phyloP scores from a whole-genome alignment of 2,888 invertebrate species.

The Conus canariensis region DNA sequence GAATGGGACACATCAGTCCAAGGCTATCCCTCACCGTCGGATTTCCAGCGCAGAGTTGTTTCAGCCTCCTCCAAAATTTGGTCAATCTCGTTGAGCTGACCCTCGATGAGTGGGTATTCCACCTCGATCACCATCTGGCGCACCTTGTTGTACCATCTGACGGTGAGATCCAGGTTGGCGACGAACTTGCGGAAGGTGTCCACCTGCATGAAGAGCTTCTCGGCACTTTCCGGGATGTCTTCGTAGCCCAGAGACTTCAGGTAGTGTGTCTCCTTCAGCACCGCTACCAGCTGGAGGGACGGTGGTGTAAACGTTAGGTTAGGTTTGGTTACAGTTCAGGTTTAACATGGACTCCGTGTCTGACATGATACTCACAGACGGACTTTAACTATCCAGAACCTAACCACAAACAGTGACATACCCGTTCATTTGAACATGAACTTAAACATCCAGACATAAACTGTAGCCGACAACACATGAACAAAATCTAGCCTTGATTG shows the following conservation, averaged over 20 bases:
- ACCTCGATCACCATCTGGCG: conserved; percentile 89
- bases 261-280: conserved; percentile 94
- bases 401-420: neutral
- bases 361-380: too few relatives aligned
- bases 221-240: conserved; percentile 80
- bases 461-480: too few relatives aligned
- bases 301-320: conserved; percentile 40
- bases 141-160: conserved; percentile 88
- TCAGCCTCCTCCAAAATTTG: conserved; percentile 88
- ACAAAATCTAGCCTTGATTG: too few relatives aligned
- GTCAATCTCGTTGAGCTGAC: conserved; percentile 91
- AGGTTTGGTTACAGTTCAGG: too few relatives aligned
- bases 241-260: conserved; percentile 86
- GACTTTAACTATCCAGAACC: neutral
- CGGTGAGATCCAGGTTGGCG: conserved; percentile 77
- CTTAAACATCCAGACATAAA: too few relatives aligned
- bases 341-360: too few relatives aligned
- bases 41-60: conserved; percentile 90
- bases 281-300: conserved; percentile 84
- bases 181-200: conserved; percentile 90
- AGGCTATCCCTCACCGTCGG: conserved; percentile 83
- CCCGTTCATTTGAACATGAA: too few relatives aligned
- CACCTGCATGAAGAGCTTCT: conserved; percentile 87
- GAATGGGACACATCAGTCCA: too few relatives aligned
- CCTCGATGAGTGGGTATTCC: conserved; percentile 91